phyloP scores from a whole-genome alignment of 1,140 invertebrate genomes.

The Scaptomyza hsui region DNA sequence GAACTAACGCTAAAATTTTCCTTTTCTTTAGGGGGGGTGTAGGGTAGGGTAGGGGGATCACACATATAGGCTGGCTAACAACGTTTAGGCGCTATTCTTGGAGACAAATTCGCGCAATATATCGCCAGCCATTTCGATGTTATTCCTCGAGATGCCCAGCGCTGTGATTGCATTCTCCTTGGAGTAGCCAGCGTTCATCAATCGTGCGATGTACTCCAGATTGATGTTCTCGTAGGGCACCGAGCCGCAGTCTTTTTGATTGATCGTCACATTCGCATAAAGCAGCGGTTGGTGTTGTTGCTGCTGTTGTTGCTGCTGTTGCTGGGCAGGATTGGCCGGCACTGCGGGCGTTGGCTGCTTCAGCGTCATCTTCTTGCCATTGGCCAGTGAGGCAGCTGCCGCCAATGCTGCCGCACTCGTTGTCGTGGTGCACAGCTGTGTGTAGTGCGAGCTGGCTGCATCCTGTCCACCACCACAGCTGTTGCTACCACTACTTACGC shows the following conservation, averaged over 20 bases:
- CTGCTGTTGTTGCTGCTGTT: constrained; percentile 25
- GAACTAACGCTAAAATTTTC: constrained; percentile 4
- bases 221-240: constrained; percentile 94
- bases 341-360: constrained; percentile 43
- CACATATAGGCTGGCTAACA: constrained; percentile 3
- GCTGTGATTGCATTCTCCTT: constrained; percentile 95
- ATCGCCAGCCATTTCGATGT: constrained; percentile 97
- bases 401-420: constrained; percentile 50
- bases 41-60: constrained; percentile 9
- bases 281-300: constrained; percentile 69
- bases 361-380: constrained; percentile 56
- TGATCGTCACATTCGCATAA: constrained; percentile 83
- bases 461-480: constrained; percentile 30
- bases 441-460: constrained; percentile 68
- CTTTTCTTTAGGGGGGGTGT: constrained; percentile 10
- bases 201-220: constrained; percentile 93
- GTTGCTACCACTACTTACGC: neutral
- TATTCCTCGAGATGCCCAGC: constrained; percentile 94
- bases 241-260: constrained; percentile 84
- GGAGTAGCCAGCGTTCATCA: constrained; percentile 94
- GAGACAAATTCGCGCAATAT: constrained; percentile 95
- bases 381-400: constrained; percentile 49
- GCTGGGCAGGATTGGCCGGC: constrained; percentile 44
- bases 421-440: constrained; percentile 72
- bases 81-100: constrained; percentile 78